Evolutionary conservation across 1,140 invertebrate species (phyloP).

Genomic region (Drosophila nasuta): DNA sequence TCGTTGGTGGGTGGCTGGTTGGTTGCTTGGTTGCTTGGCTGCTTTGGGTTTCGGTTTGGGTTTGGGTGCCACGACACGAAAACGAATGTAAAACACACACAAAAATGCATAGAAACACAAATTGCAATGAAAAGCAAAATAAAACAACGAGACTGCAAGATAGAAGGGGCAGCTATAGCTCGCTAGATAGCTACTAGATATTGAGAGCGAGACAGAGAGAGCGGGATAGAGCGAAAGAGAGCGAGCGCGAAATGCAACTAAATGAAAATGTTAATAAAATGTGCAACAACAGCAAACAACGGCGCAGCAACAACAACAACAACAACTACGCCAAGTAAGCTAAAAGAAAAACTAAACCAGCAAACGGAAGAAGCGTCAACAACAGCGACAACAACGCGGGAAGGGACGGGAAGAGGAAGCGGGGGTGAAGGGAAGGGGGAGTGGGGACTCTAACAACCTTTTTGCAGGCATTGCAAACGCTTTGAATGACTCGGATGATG

Average conservation of each 20-base stretch:
- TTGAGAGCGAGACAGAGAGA: conserved; percentile 17
- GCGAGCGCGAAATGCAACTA: conserved; percentile 51
- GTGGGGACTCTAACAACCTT: conserved; percentile 35
- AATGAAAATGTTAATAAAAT: conserved; percentile 84
- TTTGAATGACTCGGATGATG: conserved; percentile 49
- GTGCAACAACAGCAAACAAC: conserved; percentile 67
- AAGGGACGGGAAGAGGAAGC: neutral
- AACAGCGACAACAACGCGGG: conserved; percentile 37
- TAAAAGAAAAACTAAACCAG: conserved; percentile 79
- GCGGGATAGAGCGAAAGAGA: conserved; percentile 2
- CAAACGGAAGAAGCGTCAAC: conserved; percentile 78
- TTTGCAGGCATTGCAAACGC: conserved; percentile 51
- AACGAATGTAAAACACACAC: conserved; percentile 83
- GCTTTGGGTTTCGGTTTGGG: conserved; percentile 24
- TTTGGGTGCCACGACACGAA: conserved; percentile 66
- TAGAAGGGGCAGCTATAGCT: neutral
- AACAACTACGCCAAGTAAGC: conserved; percentile 71
- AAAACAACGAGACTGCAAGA: conserved; percentile 45
- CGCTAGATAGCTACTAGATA: too few species aligned
- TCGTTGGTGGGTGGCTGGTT: conserved; percentile 4
- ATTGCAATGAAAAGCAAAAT: conserved; percentile 80
- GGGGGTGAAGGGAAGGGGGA: neutral
- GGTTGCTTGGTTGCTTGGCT: conserved; percentile 2
- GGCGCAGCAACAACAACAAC: conserved; percentile 34
- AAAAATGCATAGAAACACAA: conserved; percentile 82